Conservation (phyloP, 1,140 invertebrate genomes). For the Trinorchestia longiramus region DNA sequence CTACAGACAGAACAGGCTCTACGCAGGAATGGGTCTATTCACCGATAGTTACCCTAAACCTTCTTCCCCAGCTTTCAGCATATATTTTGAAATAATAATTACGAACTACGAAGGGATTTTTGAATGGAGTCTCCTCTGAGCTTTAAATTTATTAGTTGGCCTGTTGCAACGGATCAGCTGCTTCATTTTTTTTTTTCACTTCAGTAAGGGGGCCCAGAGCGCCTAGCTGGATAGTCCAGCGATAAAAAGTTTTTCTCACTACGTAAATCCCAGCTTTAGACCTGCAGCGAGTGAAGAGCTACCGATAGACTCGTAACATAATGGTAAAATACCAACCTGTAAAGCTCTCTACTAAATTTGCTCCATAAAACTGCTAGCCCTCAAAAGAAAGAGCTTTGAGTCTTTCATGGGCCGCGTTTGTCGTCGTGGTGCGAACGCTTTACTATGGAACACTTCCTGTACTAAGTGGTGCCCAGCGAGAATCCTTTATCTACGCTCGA, state of each 20-base stretch:
- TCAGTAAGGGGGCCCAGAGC: neutral
- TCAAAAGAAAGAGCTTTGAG: neutral
- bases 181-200: neutral
- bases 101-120: neutral
- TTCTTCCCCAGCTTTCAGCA: neutral
- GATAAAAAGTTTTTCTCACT: neutral
- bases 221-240: neutral
- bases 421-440: neutral
- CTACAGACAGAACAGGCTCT: too few species aligned
- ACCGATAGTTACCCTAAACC: neutral
- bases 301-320: constrained; percentile 1
- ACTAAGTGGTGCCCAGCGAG: neutral
- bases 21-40: too few species aligned
- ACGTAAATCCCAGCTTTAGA: neutral
- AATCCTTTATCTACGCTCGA: neutral
- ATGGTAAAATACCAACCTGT: neutral
- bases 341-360: neutral
- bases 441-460: neutral
- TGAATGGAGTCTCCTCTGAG: neutral
- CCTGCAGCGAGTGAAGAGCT: neutral
- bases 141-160: neutral
- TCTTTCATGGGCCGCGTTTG: neutral
- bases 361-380: neutral
- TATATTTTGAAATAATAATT: neutral
- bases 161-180: neutral